Evolutionary conservation across 2,113 vertebrate species (phyloP).

Genomic region (Protobothrops flavoviridis): DNA sequence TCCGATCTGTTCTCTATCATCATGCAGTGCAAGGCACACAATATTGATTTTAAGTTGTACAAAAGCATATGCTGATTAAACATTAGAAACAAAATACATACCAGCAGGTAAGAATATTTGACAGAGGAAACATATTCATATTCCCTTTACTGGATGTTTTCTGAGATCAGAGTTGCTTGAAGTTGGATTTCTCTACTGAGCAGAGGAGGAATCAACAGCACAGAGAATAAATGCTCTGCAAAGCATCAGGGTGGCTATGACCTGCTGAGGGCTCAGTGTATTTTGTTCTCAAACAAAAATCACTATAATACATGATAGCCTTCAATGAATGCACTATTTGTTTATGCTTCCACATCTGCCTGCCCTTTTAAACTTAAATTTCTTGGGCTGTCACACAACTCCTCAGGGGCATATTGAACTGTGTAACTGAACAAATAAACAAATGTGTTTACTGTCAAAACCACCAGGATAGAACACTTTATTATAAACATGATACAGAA

Average conservation of each 20-base stretch:
- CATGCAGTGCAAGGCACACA: not conserved
- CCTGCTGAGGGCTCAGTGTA: not conserved
- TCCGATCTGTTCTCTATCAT: not conserved
- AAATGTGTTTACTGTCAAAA: not conserved
- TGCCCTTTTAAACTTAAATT: not conserved
- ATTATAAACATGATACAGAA: not conserved
- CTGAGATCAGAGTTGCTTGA: not conserved
- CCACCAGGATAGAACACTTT: not conserved
- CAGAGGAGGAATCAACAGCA: not conserved
- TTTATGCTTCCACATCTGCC: not conserved
- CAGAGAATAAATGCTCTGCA: not conserved
- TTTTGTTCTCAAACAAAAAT: not conserved
- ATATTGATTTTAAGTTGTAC: not conserved
- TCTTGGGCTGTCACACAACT: not conserved
- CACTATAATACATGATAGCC: not conserved
- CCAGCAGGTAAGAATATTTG: not conserved
- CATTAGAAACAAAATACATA: not conserved
- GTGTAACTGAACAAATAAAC: not conserved
- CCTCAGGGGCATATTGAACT: not conserved
- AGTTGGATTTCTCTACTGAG: not conserved
- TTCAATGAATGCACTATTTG: not conserved
- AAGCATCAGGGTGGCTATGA: not conserved
- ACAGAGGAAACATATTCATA: not conserved
- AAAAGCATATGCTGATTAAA: not conserved
- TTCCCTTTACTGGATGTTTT: not conserved